A percentile compares a stretch with the other conserved stretches of the same genome.
Evolutionary conservation across 2,113 vertebrate species (phyloP).

Genomic region (Silurus glanis): DNA sequence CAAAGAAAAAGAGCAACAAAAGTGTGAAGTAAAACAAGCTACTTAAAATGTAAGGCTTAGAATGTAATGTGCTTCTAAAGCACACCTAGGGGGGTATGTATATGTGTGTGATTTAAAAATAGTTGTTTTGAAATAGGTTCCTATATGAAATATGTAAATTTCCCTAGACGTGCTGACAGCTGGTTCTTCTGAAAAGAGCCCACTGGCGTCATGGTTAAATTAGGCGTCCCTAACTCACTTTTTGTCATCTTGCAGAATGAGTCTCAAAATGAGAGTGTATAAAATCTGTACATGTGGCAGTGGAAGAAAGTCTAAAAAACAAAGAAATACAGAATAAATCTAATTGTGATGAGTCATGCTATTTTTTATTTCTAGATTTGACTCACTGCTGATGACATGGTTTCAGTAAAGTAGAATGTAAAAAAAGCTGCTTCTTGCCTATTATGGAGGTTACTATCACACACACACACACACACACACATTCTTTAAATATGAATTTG

Average conservation of each 20-base stretch:
- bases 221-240: constrained; percentile 25
- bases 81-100: background rate
- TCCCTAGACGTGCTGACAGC: background rate
- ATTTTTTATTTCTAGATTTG: background rate
- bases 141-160: background rate
- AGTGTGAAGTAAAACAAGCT: background rate
- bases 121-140: background rate
- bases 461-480: background rate
- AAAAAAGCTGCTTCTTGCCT: background rate
- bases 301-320: background rate
- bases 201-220: constrained; percentile 40
- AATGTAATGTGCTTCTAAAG: background rate
- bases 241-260: background rate
- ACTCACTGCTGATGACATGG: background rate
- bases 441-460: background rate
- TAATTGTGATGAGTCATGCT: background rate
- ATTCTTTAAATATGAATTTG: background rate
- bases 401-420: background rate
- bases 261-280: constrained; percentile 37
- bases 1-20: background rate
- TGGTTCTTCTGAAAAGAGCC: constrained; percentile 17
- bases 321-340: constrained; percentile 12
- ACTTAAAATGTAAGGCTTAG: background rate
- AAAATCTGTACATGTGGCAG: background rate
- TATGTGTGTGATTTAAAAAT: background rate